Evolutionary conservation across 2,888 invertebrate species (phyloP).

Genomic region (Luffia ferchaultella): DNA sequence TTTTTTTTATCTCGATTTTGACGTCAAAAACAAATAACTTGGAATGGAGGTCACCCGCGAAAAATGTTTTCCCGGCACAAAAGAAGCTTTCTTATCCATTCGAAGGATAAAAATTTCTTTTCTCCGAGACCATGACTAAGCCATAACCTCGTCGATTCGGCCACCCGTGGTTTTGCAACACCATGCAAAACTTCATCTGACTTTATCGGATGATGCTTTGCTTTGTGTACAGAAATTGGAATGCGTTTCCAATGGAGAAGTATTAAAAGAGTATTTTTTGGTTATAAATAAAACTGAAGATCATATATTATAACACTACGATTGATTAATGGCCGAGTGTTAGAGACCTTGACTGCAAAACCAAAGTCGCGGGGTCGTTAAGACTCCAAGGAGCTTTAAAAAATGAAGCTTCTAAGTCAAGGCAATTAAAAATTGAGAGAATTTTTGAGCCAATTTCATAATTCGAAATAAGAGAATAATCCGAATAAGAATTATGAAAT

Average conservation of each 20-base stretch:
- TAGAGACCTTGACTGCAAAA: not conserved
- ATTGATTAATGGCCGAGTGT: not conserved
- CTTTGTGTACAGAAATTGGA: not conserved
- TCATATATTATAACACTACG: not conserved
- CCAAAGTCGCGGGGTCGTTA: not conserved
- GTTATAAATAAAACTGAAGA: too few species aligned
- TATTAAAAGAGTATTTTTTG: too few species aligned
- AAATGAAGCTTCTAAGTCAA: too few species aligned
- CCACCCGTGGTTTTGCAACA: not conserved
- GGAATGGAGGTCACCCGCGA: slow-evolving; percentile 10
- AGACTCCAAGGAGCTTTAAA: not conserved
- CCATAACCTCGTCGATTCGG: too few species aligned
- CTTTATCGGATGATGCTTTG: not conserved
- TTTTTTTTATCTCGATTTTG: slow-evolving; percentile 14
- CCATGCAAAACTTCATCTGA: not conserved
- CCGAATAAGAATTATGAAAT: too few species aligned
- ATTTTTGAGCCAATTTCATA: too few species aligned
- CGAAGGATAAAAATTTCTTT: slow-evolving; percentile 8
- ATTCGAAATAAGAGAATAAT: too few species aligned
- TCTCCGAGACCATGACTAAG: slow-evolving; percentile 2
- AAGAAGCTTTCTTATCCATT: slow-evolving; percentile 1
- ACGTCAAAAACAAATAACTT: slow-evolving; percentile 16
- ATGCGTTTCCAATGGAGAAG: too few species aligned
- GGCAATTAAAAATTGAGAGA: too few species aligned
- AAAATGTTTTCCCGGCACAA: slow-evolving; percentile 11